Percentiles rank a stretch among this genome's conserved stretches.
Evolutionary conservation across 2,888 invertebrate species (phyloP).

Genomic region (Ormyrus thymus): DNA sequence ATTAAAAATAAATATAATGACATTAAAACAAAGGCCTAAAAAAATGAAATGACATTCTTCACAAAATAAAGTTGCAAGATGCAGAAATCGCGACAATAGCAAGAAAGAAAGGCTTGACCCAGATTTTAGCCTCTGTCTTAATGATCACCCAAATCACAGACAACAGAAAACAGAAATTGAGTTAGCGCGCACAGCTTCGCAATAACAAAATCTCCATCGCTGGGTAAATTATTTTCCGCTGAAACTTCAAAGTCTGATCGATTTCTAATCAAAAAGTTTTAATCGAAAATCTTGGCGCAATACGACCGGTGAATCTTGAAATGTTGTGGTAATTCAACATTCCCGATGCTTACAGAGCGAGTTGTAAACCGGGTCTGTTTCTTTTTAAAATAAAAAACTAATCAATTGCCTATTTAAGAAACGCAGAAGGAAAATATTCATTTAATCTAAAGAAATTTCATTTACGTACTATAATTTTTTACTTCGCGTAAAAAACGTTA

Average conservation of each 20-base stretch:
- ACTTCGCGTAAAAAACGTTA: too few species aligned
- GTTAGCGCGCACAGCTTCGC: background rate
- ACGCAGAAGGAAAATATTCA: too few species aligned
- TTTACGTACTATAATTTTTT: too few species aligned
- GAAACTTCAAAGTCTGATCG: slow-evolving; percentile 40
- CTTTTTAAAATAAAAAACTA: background rate
- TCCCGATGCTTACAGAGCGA: background rate
- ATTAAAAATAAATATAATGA: slow-evolving; percentile 32
- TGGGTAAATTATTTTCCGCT: slow-evolving; percentile 32
- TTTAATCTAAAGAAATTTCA: too few species aligned
- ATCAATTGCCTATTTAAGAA: too few species aligned
- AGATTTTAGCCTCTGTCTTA: slow-evolving; percentile 30
- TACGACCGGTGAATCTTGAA: slow-evolving; percentile 34
- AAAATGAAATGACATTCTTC: slow-evolving; percentile 8
- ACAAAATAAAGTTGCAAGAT: slow-evolving; percentile 1
- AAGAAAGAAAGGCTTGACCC: slow-evolving; percentile 19
- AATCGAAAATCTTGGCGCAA: slow-evolving; percentile 46
- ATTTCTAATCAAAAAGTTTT: slow-evolving; percentile 54
- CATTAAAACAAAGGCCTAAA: slow-evolving; percentile 1
- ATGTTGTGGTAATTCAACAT: slow-evolving; percentile 13
- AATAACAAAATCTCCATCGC: slow-evolving; percentile 32
- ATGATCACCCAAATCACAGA: slow-evolving; percentile 15
- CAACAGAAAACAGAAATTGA: slow-evolving; percentile 6
- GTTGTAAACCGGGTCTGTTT: too few species aligned
- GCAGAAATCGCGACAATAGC: slow-evolving; percentile 14